phyloP scores from a whole-genome alignment of 2,888 invertebrate genomes.

The Synergus gifuensis region DNA sequence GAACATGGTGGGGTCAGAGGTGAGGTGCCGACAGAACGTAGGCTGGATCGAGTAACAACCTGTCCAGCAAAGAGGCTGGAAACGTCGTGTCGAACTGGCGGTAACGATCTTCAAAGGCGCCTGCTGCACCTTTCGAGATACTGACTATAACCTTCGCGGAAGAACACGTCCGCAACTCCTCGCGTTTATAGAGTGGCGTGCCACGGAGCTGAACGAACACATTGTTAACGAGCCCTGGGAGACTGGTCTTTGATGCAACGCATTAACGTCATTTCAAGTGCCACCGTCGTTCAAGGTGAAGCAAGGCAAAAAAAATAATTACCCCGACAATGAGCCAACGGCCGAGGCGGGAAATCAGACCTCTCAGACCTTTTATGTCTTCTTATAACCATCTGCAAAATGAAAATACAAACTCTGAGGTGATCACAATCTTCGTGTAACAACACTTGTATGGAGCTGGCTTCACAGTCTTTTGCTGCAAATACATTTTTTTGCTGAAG shows the following conservation, averaged over 20 bases:
- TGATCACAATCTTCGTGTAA: no score
- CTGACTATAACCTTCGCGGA: slow-evolving; percentile 36
- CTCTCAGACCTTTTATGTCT: background rate
- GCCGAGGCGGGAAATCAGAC: background rate
- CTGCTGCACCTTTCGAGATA: slow-evolving; percentile 37
- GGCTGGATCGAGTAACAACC: slow-evolving; percentile 35
- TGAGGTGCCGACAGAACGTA: slow-evolving; percentile 36
- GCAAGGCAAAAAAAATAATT: background rate
- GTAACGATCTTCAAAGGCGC: slow-evolving; percentile 41
- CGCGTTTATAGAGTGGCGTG: slow-evolving; percentile 23
- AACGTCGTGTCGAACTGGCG: slow-evolving; percentile 38
- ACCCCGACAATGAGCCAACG: background rate
- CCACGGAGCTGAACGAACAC: slow-evolving; percentile 23
- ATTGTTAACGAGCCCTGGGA: slow-evolving; percentile 35
- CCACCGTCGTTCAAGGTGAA: background rate
- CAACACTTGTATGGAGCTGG: no score
- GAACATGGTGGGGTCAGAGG: slow-evolving; percentile 33
- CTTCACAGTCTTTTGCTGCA: background rate
- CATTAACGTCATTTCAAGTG: slow-evolving; percentile 3
- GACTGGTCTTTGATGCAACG: slow-evolving; percentile 21
- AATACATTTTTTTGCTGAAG: no score
- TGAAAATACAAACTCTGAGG: no score
- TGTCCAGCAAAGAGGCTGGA: slow-evolving; percentile 28
- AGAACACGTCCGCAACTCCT: slow-evolving; percentile 37
- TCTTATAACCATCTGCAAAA: background rate